phyloP scores from a whole-genome alignment of 2,888 invertebrate species.

The Deroplatys truncata region DNA sequence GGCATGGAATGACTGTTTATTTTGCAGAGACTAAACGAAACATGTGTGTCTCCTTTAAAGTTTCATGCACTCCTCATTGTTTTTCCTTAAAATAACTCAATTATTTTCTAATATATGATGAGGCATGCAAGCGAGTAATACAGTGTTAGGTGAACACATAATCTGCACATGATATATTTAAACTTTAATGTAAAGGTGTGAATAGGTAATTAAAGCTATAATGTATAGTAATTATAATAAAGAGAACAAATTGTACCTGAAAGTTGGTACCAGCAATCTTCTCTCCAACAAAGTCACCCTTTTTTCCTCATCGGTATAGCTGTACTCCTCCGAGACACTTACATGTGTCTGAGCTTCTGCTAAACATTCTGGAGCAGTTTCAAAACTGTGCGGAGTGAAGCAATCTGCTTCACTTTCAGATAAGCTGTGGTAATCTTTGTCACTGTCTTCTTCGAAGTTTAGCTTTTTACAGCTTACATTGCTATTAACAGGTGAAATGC shows the following conservation, averaged over 20 bases:
- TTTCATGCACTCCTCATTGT: too few relatives aligned
- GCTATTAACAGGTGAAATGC: neutral
- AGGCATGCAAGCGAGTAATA: too few relatives aligned
- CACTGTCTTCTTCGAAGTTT: neutral
- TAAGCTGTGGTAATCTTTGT: neutral
- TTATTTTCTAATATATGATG: too few relatives aligned
- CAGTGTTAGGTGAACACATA: too few relatives aligned
- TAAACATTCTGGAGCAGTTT: neutral
- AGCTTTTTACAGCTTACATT: neutral
- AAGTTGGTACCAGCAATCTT: slow-evolving; percentile 47
- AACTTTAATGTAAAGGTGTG: neutral
- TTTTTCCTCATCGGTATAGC: slow-evolving; percentile 67
- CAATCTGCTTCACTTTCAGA: neutral
- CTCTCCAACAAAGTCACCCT: slow-evolving; percentile 66
- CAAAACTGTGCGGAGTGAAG: neutral
- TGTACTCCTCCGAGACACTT: slow-evolving; percentile 60
- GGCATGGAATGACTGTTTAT: too few relatives aligned
- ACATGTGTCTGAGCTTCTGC: neutral
- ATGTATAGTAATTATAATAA: neutral
- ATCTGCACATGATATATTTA: neutral
- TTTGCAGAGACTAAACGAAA: too few relatives aligned
- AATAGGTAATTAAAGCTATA: neutral
- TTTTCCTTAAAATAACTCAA: too few relatives aligned
- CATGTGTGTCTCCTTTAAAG: too few relatives aligned
- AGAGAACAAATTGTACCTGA: neutral